Base-by-base conservation (phyloP, 2,797 vertebrate genomes). In the Gymnothorax reevesii region DNA sequence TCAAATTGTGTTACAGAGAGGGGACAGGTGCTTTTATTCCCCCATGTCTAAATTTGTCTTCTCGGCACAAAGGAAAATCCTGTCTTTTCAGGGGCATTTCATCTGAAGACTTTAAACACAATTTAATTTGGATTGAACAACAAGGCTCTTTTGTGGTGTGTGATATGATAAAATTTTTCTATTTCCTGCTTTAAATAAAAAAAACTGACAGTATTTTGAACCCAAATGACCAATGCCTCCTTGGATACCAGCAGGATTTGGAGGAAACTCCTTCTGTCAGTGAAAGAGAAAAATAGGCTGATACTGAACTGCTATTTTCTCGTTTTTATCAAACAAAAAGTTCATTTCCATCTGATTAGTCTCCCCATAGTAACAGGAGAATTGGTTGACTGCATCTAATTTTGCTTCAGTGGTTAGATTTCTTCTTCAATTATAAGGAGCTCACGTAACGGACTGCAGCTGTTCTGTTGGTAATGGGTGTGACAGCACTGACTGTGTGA, bases 1-100 rank as follows among this genome's bases (percentile, higher is more conserved):
- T 55, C 64, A 84, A 25, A 73, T 84, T 84, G 62, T 73, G 60
- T 84, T 84, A 71, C 60, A 13, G 60, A n/a, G 49, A 73, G 55
- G 60, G 64, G 22, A 84, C 62, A 55, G 83, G 59, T 84, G 83
- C 57, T 52, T 27, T 27, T 54, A 5, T 66, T 10, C 83, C 55
- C 57, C 60, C n/a, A 4, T 60, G 55, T 83, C 82, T 59, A 54
- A 33, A 25, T 80, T 13, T 73, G 69, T 42, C 20, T 73, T 80
- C 77, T 52, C 75, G 7, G 22, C 79, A 82, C 49, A 82, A 59
- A 83, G 25, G 8, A 83, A 57, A 83, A 83, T 59, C 3, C n/a
- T 13, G 12, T 83, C 82, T 57, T 57, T 83, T 57, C 82, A 33
- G 13, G 49, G 82, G 22, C 55, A 7, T 27, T 20, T 57, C 52